These are phyloP conservation scores for Orientallactaga bullata DNA, from an alignment of 2,113 vertebrate species.

Conservation along the genomic window DNA sequence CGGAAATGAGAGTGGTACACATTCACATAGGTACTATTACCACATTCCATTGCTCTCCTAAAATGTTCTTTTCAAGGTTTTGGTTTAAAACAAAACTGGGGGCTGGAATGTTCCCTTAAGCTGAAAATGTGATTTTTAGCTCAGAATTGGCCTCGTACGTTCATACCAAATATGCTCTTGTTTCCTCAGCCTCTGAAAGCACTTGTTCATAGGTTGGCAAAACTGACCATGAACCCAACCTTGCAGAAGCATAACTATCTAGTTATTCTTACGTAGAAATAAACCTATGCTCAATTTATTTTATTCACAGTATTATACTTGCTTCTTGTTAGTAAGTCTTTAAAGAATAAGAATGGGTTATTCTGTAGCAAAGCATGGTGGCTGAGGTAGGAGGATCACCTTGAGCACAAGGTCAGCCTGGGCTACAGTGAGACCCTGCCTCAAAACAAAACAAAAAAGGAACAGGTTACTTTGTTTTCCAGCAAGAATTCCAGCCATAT, in stretches of 20 bases:
- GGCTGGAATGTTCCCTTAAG: conserved; percentile 27
- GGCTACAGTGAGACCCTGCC: no score
- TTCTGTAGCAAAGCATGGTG: neutral
- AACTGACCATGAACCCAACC: conserved; percentile 25
- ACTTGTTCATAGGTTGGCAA: conserved; percentile 10
- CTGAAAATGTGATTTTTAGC: neutral
- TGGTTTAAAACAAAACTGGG: neutral
- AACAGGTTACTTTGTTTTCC: neutral
- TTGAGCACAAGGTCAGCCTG: no score
- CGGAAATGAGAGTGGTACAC: neutral
- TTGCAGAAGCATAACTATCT: conserved; percentile 21
- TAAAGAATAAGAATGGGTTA: conserved; percentile 31
- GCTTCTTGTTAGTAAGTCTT: conserved; percentile 44
- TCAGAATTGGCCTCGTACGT: neutral
- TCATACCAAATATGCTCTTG: neutral
- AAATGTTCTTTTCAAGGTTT: conserved; percentile 26
- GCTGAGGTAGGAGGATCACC: no score
- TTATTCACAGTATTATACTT: neutral
- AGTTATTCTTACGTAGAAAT: conserved; percentile 39
- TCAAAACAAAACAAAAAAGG: no score
- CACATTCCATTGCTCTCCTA: neutral
- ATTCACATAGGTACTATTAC: neutral
- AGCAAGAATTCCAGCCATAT: neutral
- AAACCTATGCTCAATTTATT: conserved; percentile 37
- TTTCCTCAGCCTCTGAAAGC: conserved; percentile 24